Percentiles rank a stretch among this genome's conserved stretches.
Evolutionary conservation across 2,888 invertebrate genomes (phyloP).

Genomic region (Melanotus villosus): DNA sequence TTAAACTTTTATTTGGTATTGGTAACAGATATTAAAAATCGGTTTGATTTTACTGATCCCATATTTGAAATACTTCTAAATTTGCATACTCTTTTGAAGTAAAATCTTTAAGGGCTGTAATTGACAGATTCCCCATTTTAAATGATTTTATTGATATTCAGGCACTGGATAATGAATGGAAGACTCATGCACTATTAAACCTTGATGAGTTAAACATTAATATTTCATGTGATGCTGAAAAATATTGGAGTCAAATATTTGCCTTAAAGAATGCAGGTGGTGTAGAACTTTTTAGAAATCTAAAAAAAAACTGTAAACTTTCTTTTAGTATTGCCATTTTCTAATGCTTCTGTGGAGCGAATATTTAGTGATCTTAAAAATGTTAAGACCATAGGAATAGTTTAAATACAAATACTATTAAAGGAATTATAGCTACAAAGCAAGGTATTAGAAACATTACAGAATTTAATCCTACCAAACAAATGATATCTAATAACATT

Average conservation of each 20-base stretch:
- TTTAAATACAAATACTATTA: background rate
- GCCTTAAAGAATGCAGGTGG: background rate
- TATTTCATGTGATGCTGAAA: no score
- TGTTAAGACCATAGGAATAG: constrained; percentile 8
- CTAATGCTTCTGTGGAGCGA: constrained; percentile 5
- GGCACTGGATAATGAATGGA: constrained; percentile 49
- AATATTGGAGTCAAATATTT: no score
- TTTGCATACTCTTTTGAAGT: constrained; percentile 42
- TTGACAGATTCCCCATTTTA: constrained; percentile 46
- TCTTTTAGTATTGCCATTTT: constrained; percentile 6
- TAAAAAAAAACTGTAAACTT: background rate
- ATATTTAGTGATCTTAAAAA: constrained; percentile 8
- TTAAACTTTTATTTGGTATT: constrained; percentile 28
- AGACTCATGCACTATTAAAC: constrained; percentile 44
- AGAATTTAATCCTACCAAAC: no score
- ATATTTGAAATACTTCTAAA: constrained; percentile 49
- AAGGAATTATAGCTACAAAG: no score
- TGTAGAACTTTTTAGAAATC: background rate
- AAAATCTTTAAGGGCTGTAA: constrained; percentile 39
- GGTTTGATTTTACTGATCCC: constrained; percentile 45
- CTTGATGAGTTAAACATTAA: background rate
- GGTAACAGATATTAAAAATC: constrained; percentile 32
- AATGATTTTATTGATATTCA: constrained; percentile 38
- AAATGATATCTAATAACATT: no score
- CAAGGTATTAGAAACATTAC: no score